Conservation (phyloP, 2,888 invertebrate genomes). For the Drosophila rellima region DNA sequence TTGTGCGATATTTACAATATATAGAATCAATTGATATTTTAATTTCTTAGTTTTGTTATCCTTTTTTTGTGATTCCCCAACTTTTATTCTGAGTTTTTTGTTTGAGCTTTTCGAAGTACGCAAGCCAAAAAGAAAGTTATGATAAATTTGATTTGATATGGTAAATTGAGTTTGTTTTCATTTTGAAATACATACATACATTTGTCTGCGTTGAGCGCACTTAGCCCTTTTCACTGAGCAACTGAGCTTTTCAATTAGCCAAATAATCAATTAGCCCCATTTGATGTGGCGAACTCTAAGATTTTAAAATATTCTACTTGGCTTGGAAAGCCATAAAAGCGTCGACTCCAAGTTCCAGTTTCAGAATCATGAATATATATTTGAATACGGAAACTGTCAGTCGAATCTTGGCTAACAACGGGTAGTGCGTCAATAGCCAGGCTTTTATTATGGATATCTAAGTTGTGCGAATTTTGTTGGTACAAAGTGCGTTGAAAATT, state of each 20-base stretch:
- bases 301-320: background rate
- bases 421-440: background rate
- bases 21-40: background rate
- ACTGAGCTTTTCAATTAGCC: background rate
- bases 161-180: background rate
- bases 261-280: constrained; percentile 8
- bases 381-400: background rate
- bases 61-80: no score
- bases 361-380: background rate
- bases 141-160: background rate
- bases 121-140: no score
- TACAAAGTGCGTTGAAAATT: background rate
- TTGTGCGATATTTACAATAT: background rate
- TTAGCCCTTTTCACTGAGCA: background rate
- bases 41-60: no score
- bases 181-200: background rate
- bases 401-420: background rate
- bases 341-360: background rate
- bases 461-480: background rate
- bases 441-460: background rate
- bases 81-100: no score
- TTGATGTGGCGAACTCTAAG: constrained; percentile 1
- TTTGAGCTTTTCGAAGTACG: no score
- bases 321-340: background rate
- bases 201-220: background rate